A percentile compares a stretch with the other conserved stretches of the same genome.
Evolutionary conservation across 2,113 vertebrate species (phyloP).

Genomic region (Sylvietta virens): DNA sequence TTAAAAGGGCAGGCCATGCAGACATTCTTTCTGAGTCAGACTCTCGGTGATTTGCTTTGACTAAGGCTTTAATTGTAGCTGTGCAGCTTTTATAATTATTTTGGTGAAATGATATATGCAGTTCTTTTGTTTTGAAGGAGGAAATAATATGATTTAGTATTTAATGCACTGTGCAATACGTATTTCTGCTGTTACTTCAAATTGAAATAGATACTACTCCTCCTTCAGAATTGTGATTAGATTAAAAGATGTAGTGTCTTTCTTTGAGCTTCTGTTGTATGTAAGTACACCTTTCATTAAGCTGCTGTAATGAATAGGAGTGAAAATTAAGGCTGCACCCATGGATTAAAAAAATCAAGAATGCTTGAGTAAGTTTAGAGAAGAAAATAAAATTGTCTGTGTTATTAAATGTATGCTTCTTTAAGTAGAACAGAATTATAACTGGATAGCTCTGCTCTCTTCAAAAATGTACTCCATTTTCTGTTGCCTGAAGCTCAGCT

Average conservation of each 20-base stretch:
- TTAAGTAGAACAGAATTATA: not conserved
- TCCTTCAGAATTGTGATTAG: not conserved
- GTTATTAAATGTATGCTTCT: not conserved
- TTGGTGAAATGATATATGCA: not conserved
- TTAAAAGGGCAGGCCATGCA: not conserved
- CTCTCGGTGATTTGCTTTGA: not conserved
- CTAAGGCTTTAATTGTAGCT: constrained; percentile 2
- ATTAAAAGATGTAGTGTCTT: not conserved
- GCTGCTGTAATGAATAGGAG: not conserved
- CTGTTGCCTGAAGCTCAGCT: not conserved
- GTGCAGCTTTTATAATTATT: not conserved
- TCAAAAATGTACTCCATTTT: not conserved
- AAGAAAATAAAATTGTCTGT: not conserved
- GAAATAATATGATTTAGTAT: not conserved
- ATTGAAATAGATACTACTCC: not conserved
- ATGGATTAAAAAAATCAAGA: not conserved
- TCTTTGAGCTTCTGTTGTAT: not conserved
- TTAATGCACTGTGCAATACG: not conserved
- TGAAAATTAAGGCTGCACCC: not conserved
- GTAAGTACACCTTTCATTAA: not conserved
- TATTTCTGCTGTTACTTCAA: not conserved
- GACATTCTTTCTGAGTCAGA: constrained; percentile 15
- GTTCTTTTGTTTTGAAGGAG: not conserved
- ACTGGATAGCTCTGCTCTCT: not conserved
- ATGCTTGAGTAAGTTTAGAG: not conserved